These are phyloP conservation scores for Oryzias javanicus DNA, from an alignment of 2,113 vertebrate species.

Conservation along the genomic window DNA sequence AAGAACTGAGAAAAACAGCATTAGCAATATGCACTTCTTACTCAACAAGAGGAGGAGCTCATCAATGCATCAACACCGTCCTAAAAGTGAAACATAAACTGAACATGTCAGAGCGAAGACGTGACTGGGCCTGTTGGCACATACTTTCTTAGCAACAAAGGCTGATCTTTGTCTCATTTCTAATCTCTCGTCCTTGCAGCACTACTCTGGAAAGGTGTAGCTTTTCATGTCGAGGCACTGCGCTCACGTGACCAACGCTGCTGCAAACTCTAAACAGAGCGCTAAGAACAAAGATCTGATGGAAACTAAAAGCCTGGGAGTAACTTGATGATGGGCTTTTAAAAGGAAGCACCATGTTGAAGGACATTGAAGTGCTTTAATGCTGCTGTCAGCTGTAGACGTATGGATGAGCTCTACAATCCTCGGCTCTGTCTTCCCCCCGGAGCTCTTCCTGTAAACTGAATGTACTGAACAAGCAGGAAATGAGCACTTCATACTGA, in stretches of 20 bases:
- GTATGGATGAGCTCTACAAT: conserved; percentile 20
- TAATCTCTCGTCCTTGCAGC: conserved; percentile 3
- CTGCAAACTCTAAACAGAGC: conserved; percentile 13
- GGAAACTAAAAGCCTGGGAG: conserved; percentile 68
- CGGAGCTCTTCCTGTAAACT: conserved; percentile 26
- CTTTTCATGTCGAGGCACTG: conserved; percentile 1
- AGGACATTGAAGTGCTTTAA: conserved; percentile 54
- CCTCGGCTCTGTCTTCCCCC: neutral
- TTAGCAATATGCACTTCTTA: no score
- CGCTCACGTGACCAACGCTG: conserved; percentile 13
- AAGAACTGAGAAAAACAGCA: no score
- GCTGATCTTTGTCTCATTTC: neutral
- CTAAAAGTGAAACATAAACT: conserved; percentile 5
- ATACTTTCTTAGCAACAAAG: neutral
- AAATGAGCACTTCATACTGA: neutral
- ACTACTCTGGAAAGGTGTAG: neutral
- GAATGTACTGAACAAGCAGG: neutral
- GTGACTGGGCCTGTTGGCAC: conserved; percentile 7
- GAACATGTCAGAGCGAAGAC: conserved; percentile 11
- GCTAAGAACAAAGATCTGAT: conserved; percentile 57
- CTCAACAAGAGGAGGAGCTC: no score
- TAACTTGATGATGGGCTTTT: conserved; percentile 63
- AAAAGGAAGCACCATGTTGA: conserved; percentile 57
- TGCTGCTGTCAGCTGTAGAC: conserved; percentile 47
- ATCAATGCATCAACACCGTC: no score